Percentiles rank a stretch among this genome's conserved stretches.
Evolutionary conservation across 2,113 vertebrate genomes (phyloP).

Genomic region (zebrafish (Danio rerio)): GRCz12tu NC_133176.1:44676001-44676500

Average conservation of each 20-base stretch:
- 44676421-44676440: not conserved
- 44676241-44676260: not conserved
- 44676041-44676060: too few relatives aligned
- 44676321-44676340: not conserved
- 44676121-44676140: too few relatives aligned
- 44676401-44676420: not conserved
- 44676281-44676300: not conserved
- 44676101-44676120: too few relatives aligned
- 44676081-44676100: too few relatives aligned
- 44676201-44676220: too few relatives aligned
- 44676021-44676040: too few relatives aligned
- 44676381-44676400: not conserved
- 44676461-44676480: not conserved
- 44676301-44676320: not conserved
- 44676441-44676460: not conserved
- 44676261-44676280: not conserved
- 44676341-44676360: not conserved
- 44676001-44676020: too few relatives aligned
- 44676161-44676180: too few relatives aligned
- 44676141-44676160: too few relatives aligned
- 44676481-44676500: not conserved
- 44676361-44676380: not conserved
- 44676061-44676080: too few relatives aligned
- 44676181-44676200: too few relatives aligned
- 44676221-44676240: too few relatives aligned